Evolutionary conservation across 2,888 invertebrate genomes (phyloP).

Genomic region (Dichetophora obliterata): DNA sequence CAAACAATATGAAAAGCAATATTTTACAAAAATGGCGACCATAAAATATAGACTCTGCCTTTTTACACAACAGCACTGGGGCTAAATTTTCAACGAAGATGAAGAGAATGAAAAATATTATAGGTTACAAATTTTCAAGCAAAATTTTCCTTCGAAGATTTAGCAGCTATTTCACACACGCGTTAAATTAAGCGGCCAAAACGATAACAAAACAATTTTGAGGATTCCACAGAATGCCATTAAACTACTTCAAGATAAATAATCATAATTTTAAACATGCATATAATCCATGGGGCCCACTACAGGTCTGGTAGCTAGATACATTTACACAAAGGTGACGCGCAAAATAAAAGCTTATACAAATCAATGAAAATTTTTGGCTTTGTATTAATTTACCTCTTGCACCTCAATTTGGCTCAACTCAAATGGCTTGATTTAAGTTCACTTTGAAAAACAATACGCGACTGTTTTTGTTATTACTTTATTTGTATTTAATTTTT

Average conservation of each 20-base stretch:
- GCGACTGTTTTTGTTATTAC: neutral
- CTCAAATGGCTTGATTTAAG: no score
- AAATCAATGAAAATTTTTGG: slow-evolving; percentile 15
- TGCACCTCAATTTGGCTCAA: neutral
- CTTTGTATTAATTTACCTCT: slow-evolving; percentile 24
- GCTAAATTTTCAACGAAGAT: slow-evolving; percentile 37
- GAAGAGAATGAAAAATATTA: slow-evolving; percentile 35
- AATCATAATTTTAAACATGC: no score
- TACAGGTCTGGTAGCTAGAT: neutral
- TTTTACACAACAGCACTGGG: slow-evolving; percentile 35
- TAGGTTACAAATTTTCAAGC: slow-evolving; percentile 22
- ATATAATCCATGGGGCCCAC: neutral
- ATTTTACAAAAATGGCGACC: slow-evolving; percentile 45
- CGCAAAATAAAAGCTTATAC: no score
- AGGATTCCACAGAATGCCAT: no score
- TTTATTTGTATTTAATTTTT: slow-evolving; percentile 3
- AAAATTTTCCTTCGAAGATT: neutral
- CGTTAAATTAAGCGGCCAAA: no score
- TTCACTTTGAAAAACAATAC: no score
- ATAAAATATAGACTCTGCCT: slow-evolving; percentile 28
- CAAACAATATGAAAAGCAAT: slow-evolving; percentile 17
- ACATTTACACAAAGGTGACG: neutral
- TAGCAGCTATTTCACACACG: no score
- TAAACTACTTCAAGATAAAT: no score
- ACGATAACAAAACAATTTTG: no score